Percentiles rank a stretch among this genome's conserved stretches.
These are phyloP conservation scores for Aspidapion aeneum DNA, from an alignment of 2,888 invertebrate species.

Conservation along the genomic window DNA sequence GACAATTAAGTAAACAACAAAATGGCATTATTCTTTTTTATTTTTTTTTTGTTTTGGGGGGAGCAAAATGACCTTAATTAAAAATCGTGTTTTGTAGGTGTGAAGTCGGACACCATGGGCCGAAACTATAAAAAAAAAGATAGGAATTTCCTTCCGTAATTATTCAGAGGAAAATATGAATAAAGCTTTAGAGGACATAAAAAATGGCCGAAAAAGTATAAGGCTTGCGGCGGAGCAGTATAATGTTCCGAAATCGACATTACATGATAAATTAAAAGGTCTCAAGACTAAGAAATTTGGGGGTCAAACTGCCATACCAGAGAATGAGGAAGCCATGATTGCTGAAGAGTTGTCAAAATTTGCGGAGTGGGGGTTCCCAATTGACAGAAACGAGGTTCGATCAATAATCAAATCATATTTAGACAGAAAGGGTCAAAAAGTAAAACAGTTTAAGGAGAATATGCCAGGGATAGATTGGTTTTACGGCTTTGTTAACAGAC, in stretches of 20 bases:
- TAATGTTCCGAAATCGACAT: slow-evolving; percentile 18
- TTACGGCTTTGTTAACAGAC: slow-evolving; percentile 16
- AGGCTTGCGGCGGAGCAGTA: slow-evolving; percentile 18
- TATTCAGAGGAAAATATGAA: slow-evolving; percentile 7
- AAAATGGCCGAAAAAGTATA: slow-evolving; percentile 7
- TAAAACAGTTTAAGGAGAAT: slow-evolving; percentile 5
- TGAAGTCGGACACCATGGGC: slow-evolving; percentile 14
- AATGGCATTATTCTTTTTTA: not conserved
- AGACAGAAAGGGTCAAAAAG: slow-evolving; percentile 8
- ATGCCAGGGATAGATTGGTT: slow-evolving; percentile 13
- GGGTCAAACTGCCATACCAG: slow-evolving; percentile 5
- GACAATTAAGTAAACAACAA: not conserved
- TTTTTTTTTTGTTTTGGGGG: not conserved
- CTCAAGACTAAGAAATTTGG: slow-evolving; percentile 3
- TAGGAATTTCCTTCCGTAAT: slow-evolving; percentile 9
- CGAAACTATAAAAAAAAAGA: slow-evolving; percentile 10
- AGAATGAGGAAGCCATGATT: slow-evolving; percentile 10
- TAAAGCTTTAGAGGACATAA: slow-evolving; percentile 3
- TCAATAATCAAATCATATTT: not conserved
- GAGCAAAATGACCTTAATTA: not conserved
- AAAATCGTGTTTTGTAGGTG: slow-evolving; percentile 1
- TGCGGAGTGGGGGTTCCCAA: slow-evolving; percentile 15
- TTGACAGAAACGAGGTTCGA: slow-evolving; percentile 10
- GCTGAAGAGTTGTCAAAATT: slow-evolving; percentile 12
- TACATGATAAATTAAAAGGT: slow-evolving; percentile 12